Base-by-base conservation (phyloP, 2,797 vertebrate genomes). In the Clarias pachynema region DNA sequence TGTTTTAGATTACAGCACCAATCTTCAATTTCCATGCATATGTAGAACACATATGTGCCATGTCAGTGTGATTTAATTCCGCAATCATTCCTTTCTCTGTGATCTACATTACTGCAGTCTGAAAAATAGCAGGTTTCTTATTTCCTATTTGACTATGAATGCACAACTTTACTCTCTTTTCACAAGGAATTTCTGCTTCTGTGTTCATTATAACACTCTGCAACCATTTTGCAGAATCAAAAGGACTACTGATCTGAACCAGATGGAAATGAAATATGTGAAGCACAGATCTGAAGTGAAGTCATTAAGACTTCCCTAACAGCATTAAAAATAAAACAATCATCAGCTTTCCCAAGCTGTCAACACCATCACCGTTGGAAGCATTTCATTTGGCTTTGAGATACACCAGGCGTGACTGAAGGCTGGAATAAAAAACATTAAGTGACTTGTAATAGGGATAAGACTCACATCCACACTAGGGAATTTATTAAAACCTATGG, bases 401-500 rank as follows among this genome's bases (percentile, higher is more conserved):
- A 81, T 4, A n/a, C 24, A 56, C 37, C 68, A 65, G 78, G 34
- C 68, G 44, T 81, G 79, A 81, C 24, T 9, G 69, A 53, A 66
- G 84, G 24, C 78, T 74, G 69, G 40, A 77, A 77, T 29, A 29
- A 82, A 60, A 40, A 68, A 77, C 59, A 81, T 56, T 63, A 49
- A 40, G 26, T 84, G 56, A 81, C 79, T 20, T 63, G 59, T 69
- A 75, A 82, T 44, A 18, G n/a, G 12, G 16, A 82, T 24, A 68
- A 74, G 34, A 65, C 40, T n/a, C 59, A 53, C 59, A 81, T 24
- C 29, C 70, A 75, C 79, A 77, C 9, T 20, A 29, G 24, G n/a
- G 29, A 29, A 74, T 74, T 26, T 15, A 9, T 15, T 74, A 16
- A 3, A 18, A 53, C 53, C 29, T 7, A 44, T 29, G 15, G 72